Evolutionary conservation across 92 coral and sea anemone genomes (phyloP).

Genomic region (Epizoanthus rinbou): DNA sequence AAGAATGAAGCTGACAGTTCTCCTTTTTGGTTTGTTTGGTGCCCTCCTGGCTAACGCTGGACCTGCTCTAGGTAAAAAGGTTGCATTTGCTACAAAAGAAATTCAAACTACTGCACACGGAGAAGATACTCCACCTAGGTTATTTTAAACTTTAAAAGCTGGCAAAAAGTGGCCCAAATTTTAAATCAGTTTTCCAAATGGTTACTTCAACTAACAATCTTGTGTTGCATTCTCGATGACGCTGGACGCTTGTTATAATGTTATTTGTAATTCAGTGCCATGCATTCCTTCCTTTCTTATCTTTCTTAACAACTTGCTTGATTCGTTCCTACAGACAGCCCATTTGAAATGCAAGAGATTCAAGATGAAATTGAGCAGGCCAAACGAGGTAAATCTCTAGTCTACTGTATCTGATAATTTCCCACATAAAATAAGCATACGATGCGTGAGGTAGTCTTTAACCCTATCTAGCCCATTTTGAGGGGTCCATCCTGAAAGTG

Average conservation of each 20-base stretch:
- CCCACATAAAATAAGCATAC: neutral
- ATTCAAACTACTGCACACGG: slow-evolving; percentile 9
- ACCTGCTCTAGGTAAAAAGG: slow-evolving; percentile 23
- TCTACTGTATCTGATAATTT: neutral
- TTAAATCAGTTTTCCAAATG: too few relatives aligned
- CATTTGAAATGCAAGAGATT: too few relatives aligned
- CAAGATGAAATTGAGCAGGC: too few relatives aligned
- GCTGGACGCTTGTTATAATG: too few relatives aligned
- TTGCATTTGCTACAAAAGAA: slow-evolving; percentile 19
- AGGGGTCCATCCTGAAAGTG: neutral
- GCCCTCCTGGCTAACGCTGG: slow-evolving; percentile 19
- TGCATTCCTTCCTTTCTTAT: too few relatives aligned
- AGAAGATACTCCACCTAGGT: neutral
- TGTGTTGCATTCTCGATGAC: too few relatives aligned
- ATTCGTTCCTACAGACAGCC: too few relatives aligned
- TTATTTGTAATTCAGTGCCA: too few relatives aligned
- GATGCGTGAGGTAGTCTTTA: neutral
- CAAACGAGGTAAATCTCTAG: neutral
- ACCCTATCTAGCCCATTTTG: neutral
- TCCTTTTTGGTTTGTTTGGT: slow-evolving; percentile 7
- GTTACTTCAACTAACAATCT: too few relatives aligned
- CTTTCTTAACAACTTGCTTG: too few relatives aligned
- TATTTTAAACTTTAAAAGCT: neutral
- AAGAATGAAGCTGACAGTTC: slow-evolving; percentile 22
- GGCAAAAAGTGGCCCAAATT: too few relatives aligned